Conservation (phyloP, 2,888 invertebrate species). For the Pegoplata infirma region DNA sequence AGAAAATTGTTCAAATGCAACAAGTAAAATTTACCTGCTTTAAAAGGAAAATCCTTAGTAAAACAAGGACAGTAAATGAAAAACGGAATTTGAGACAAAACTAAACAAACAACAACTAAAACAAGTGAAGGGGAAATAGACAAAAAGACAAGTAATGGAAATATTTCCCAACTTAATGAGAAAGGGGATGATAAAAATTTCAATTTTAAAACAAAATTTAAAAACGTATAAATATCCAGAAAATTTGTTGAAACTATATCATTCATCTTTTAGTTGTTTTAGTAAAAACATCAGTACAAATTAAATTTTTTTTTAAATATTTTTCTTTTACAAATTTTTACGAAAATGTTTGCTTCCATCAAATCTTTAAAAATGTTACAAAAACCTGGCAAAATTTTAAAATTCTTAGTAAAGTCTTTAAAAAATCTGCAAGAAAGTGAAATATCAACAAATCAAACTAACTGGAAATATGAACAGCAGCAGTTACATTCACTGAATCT, state of each 20-base stretch:
- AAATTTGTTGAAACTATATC: neutral
- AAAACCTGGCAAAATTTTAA: neutral
- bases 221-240: neutral
- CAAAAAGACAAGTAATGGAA: neutral
- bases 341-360: neutral
- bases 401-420: neutral
- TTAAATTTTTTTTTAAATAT: neutral
- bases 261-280: neutral
- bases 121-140: neutral
- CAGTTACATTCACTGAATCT: no score
- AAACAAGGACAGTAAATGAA: neutral
- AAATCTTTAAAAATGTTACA: neutral
- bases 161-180: no score
- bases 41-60: neutral
- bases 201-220: conserved; percentile 4
- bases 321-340: neutral
- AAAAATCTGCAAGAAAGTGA: neutral
- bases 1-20: neutral
- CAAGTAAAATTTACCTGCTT: conserved; percentile 12
- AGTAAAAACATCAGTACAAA: conserved; percentile 9
- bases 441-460: no score
- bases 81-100: neutral
- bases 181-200: neutral
- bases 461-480: no score
- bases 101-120: neutral